Evolutionary conservation across 2,888 invertebrate species (phyloP).

Genomic region (Orthosia gothica): DNA sequence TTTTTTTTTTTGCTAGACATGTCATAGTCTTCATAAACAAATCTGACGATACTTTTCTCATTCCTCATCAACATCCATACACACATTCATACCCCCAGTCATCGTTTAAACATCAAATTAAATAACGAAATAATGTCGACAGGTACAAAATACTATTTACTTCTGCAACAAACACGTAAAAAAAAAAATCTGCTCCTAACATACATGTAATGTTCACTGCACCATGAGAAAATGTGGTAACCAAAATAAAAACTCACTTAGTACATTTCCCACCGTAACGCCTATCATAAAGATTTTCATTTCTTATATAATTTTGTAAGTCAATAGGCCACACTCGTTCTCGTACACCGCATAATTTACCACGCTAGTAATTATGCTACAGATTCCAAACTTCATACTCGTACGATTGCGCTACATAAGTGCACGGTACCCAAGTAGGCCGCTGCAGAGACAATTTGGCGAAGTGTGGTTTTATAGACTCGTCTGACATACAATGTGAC

Average conservation of each 20-base stretch:
- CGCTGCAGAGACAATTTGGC: too few relatives aligned
- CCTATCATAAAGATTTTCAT: conserved; percentile 48
- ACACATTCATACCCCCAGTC: neutral
- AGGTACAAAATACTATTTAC: neutral
- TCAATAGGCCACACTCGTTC: conserved; percentile 53
- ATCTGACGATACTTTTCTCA: too few relatives aligned
- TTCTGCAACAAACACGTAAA: neutral
- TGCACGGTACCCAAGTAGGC: too few relatives aligned
- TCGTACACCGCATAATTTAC: conserved; percentile 12
- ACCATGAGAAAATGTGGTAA: conserved; percentile 55
- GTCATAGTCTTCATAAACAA: too few relatives aligned
- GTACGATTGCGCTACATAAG: neutral
- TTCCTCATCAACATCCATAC: too few relatives aligned
- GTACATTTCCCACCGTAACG: conserved; percentile 52
- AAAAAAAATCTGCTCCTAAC: conserved; percentile 1
- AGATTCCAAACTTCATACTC: conserved; percentile 17
- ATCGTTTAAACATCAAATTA: neutral
- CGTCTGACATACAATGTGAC: too few relatives aligned
- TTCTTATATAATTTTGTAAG: conserved; percentile 60
- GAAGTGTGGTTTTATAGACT: too few relatives aligned
- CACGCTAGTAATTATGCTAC: conserved; percentile 2
- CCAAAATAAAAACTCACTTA: conserved; percentile 34
- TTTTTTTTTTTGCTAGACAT: too few relatives aligned
- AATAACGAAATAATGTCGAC: neutral
- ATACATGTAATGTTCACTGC: conserved; percentile 18